Conservation (phyloP, 2,888 invertebrate species). For the Ellobium chinense region DNA sequence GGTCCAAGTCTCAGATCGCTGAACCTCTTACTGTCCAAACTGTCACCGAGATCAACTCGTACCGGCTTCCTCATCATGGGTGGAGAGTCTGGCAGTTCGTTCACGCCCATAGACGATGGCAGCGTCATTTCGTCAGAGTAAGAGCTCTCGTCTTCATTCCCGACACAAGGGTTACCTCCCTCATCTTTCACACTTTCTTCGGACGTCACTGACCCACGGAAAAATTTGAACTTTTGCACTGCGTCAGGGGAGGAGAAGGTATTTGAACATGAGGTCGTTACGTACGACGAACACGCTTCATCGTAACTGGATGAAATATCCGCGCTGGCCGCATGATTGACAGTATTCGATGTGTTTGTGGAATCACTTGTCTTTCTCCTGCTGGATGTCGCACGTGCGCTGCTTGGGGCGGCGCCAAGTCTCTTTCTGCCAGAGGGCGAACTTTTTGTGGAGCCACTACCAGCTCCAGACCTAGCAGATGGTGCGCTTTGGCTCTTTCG, state of each 20-base stretch:
- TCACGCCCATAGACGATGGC: neutral
- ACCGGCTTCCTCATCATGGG: neutral
- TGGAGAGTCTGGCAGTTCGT: constrained; percentile 13
- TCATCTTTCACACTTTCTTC: constrained; percentile 4
- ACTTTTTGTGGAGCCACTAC: neutral
- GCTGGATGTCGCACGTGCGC: neutral
- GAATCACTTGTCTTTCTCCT: too few species aligned
- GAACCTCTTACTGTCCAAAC: neutral
- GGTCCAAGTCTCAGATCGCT: neutral
- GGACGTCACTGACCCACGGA: constrained; percentile 10
- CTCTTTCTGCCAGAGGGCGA: neutral
- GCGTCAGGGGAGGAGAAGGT: neutral
- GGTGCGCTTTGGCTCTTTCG: constrained; percentile 6
- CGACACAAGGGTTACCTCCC: neutral
- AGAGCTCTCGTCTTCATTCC: neutral
- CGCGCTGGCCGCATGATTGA: neutral
- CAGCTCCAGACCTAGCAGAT: neutral
- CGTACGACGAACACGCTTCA: neutral
- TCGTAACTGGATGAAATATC: neutral
- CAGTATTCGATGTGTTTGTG: neutral
- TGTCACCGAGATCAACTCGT: neutral
- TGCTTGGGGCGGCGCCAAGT: neutral
- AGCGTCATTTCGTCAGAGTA: constrained; percentile 10
- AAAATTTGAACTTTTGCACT: neutral
- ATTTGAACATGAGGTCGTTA: neutral